phyloP scores from a whole-genome alignment of 2,113 vertebrate species.

The Diphyllodes magnificus region DNA sequence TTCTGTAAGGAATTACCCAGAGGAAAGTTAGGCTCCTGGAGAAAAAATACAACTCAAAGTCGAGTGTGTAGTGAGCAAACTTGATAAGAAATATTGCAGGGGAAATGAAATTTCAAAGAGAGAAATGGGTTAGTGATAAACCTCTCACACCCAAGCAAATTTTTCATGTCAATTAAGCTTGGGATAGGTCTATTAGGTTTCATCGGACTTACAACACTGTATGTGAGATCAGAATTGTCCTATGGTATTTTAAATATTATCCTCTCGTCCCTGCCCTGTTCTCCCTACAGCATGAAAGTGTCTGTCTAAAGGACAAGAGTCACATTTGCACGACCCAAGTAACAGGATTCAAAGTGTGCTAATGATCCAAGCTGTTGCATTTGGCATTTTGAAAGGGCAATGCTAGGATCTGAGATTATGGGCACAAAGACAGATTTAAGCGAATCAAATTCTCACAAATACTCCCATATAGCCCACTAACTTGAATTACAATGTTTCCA shows the following conservation, averaged over 20 bases:
- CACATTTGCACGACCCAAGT: not conserved
- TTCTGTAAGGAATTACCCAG: not conserved
- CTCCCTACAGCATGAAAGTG: not conserved
- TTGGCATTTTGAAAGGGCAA: constrained; percentile 60
- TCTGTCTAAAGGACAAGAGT: constrained; percentile 31
- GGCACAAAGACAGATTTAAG: constrained; percentile 30
- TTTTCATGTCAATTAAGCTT: not conserved
- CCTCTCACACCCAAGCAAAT: not conserved
- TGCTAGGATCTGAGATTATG: constrained; percentile 26
- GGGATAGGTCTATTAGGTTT: not conserved
- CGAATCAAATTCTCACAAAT: not conserved
- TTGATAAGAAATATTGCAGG: not conserved
- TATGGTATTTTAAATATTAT: not conserved
- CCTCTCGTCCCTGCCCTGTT: not conserved
- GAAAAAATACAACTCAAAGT: not conserved
- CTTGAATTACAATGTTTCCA: constrained; percentile 34
- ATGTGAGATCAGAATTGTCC: not conserved
- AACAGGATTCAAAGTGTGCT: constrained; percentile 33
- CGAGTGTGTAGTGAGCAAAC: fast-evolving
- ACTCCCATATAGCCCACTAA: not conserved
- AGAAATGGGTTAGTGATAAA: not conserved
- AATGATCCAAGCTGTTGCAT: constrained; percentile 39
- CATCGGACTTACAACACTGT: not conserved
- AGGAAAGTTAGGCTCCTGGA: not conserved
- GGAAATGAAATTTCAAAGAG: not conserved